phyloP scores from a whole-genome alignment of 2,113 vertebrate species.

The Leptodactylus fuscus region DNA sequence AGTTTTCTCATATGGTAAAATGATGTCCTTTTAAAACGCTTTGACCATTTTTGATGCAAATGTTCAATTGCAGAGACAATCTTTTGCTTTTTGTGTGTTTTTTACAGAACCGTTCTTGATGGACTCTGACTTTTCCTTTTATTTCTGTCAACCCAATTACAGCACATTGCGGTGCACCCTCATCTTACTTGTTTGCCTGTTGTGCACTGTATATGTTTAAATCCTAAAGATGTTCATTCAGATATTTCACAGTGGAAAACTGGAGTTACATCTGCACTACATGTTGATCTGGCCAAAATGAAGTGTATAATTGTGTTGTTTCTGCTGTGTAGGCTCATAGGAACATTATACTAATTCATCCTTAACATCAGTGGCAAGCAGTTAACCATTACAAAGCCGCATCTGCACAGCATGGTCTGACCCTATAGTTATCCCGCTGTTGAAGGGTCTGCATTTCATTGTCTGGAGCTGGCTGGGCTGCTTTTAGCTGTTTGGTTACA shows the following conservation, averaged over 20 bases:
- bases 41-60: conserved; percentile 74
- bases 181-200: conserved; percentile 72
- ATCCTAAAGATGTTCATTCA: conserved; percentile 77
- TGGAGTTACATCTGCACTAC: conserved; percentile 76
- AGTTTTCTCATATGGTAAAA: conserved; percentile 70
- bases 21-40: conserved; percentile 73
- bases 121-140: conserved; percentile 83
- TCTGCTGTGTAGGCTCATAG: background rate
- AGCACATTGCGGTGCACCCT: conserved; percentile 69
- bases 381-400: background rate
- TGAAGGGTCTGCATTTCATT: conserved; percentile 33
- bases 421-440: background rate
- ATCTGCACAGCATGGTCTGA: conserved; percentile 42
- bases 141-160: conserved; percentile 84
- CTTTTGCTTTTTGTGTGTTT: conserved; percentile 70
- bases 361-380: background rate
- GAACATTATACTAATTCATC: background rate
- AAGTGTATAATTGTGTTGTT: conserved; percentile 41
- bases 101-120: conserved; percentile 83
- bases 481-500: conserved; percentile 37
- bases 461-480: conserved; percentile 11
- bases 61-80: conserved; percentile 75
- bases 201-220: conserved; percentile 73
- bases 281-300: conserved; percentile 70
- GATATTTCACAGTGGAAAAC: conserved; percentile 79